Evolutionary conservation across 2,888 invertebrate species (phyloP), one percentile per base, ranked within the genome.

Genomic region (Philopedon plagiatum): DNA sequence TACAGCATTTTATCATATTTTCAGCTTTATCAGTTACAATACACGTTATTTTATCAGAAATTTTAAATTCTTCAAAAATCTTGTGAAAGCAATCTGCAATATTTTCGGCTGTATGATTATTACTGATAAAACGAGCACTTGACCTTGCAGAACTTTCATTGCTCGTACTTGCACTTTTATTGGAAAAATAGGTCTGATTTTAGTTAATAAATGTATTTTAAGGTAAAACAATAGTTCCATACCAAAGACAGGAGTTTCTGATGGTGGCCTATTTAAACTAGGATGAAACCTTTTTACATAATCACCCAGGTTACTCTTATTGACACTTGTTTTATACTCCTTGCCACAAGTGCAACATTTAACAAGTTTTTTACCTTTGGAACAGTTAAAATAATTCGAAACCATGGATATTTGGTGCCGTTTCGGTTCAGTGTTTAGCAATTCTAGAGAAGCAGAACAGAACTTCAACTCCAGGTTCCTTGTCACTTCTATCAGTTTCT

Each of bases 301-400:
- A 15, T 68, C 68, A 23, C 11, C 51, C 15, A 68, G 21, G 23
- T 62, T 68, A 18, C 49, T 21, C 7, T 51, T 62, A 37, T 68
- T 68, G n/a, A 51, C 61, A 26, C 49, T 49, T 34, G 60, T 49
- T 21, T 51, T 46, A 49, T 39, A 62, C n/a, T 51, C 49, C n/a
- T 18, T 49, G 3, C 49, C 49, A 21, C 49, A 49, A 21, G 49
- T 21, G 21, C 49, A 49, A 41, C 65, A 65, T 34, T 37, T 65
- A 18, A 61, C 68, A 37, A 68, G 19, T 51, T 61, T 61, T n/a
- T 61, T 61, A 26, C 41, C 61, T 18, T 61, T 61, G 19, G 61
- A 61, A 13, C 26, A 41, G 13, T 61, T 61, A 26, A 61, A 61
- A 15, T 21, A 41, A n/a, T 61, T 61, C 61, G 41, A 61, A n/a